These are phyloP conservation scores for Prosapia bicincta DNA, from an alignment of 2,888 invertebrate species.

Conservation along the genomic window DNA sequence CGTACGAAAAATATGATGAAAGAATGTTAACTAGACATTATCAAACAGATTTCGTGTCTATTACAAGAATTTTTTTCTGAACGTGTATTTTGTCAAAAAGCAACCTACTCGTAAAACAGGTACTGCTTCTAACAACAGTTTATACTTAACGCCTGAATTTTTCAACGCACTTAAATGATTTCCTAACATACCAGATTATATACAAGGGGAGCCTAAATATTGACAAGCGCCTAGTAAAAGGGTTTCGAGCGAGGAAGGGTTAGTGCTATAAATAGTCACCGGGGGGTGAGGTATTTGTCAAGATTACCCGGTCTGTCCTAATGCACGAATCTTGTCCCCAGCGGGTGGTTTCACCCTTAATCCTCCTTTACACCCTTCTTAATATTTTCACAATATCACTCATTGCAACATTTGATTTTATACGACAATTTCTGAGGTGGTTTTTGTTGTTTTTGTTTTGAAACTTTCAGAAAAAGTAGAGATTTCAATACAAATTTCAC, in stretches of 20 bases:
- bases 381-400: neutral
- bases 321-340: constrained; percentile 2
- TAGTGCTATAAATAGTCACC: neutral
- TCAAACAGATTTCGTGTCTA: too few species aligned
- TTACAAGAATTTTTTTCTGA: too few species aligned
- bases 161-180: neutral
- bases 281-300: neutral
- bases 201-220: neutral
- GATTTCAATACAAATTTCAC: too few species aligned
- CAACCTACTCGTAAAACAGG: too few species aligned
- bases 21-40: too few species aligned
- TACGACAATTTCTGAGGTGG: too few species aligned
- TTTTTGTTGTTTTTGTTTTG: too few species aligned
- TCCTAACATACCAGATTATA: neutral
- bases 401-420: neutral
- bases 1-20: too few species aligned
- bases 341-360: neutral
- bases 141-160: too few species aligned
- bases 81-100: too few species aligned
- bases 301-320: neutral
- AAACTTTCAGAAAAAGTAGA: too few species aligned
- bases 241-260: neutral
- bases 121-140: too few species aligned
- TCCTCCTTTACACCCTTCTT: neutral
- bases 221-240: neutral